A percentile compares a stretch with the other conserved stretches of the same genome.
These are phyloP conservation scores for Crioceris asparagi DNA, from an alignment of 2,888 invertebrate species.

Conservation along the genomic window DNA sequence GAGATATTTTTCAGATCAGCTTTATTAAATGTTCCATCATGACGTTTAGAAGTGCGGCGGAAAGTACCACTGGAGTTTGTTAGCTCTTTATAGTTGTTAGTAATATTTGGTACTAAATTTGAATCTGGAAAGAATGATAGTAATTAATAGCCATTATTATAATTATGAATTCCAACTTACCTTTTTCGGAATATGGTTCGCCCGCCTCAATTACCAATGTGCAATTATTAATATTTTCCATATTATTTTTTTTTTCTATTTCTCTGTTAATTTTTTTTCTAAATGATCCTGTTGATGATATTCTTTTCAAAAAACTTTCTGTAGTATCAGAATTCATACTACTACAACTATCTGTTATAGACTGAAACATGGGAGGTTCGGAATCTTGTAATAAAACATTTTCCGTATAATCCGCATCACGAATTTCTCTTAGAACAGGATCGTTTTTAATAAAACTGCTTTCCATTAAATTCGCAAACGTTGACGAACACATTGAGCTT, in stretches of 20 bases:
- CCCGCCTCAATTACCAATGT: too few species aligned
- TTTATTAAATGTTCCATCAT: slow-evolving; percentile 25
- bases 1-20: slow-evolving; percentile 18
- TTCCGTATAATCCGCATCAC: slow-evolving; percentile 34
- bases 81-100: too few species aligned
- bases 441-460: slow-evolving; percentile 37
- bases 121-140: too few species aligned
- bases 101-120: too few species aligned
- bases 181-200: too few species aligned
- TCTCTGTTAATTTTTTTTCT: slow-evolving; percentile 15
- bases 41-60: too few species aligned
- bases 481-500: slow-evolving; percentile 42
- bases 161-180: too few species aligned
- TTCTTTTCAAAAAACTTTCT: slow-evolving; percentile 31
- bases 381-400: slow-evolving; percentile 30
- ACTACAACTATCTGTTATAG: slow-evolving; percentile 33
- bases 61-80: too few species aligned
- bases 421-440: slow-evolving; percentile 34
- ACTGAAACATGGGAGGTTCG: slow-evolving; percentile 33
- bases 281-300: slow-evolving; percentile 21
- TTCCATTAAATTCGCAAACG: slow-evolving; percentile 38
- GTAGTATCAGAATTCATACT: slow-evolving; percentile 34
- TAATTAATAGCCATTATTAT: too few species aligned
- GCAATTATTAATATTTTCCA: background rate
- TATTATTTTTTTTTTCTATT: slow-evolving; percentile 7